Conservation (phyloP, 30 jellyfish, hydroid and myxozoan species). For the Haliclystus octoradiatus region DNA sequence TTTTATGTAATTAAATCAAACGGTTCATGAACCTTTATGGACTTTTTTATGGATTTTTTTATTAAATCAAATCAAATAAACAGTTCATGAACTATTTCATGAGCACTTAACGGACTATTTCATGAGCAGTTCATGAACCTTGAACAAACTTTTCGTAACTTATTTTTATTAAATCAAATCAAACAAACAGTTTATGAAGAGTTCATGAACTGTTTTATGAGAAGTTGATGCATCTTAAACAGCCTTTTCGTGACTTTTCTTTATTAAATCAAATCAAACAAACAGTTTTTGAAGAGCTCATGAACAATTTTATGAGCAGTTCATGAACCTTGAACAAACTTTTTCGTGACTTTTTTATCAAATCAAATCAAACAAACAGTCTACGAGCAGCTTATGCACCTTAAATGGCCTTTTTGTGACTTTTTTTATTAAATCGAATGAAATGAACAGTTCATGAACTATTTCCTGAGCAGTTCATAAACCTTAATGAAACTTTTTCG, state of each 20-base stretch:
- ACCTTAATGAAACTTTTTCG: no score
- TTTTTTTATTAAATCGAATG: background rate
- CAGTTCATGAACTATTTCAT: background rate
- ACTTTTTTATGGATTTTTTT: no score
- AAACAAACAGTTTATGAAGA: background rate
- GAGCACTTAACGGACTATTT: background rate
- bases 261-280: background rate
- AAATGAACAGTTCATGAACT: background rate
- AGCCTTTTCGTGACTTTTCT: background rate
- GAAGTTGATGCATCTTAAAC: background rate
- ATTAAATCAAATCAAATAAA: no score
- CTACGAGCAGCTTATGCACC: background rate
- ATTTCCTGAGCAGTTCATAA: no score
- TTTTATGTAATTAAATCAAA: no score
- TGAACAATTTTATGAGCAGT: background rate
- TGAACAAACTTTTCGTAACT: no score
- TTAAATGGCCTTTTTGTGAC: background rate
- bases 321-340: no score
- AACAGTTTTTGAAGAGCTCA: background rate
- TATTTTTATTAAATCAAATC: no score
- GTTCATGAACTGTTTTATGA: background rate
- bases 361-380: no score
- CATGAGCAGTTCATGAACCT: background rate
- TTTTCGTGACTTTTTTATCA: no score
- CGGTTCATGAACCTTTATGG: no score